Conservation (phyloP, 2,113 vertebrate genomes). For the Trichechus manatus region DNA sequence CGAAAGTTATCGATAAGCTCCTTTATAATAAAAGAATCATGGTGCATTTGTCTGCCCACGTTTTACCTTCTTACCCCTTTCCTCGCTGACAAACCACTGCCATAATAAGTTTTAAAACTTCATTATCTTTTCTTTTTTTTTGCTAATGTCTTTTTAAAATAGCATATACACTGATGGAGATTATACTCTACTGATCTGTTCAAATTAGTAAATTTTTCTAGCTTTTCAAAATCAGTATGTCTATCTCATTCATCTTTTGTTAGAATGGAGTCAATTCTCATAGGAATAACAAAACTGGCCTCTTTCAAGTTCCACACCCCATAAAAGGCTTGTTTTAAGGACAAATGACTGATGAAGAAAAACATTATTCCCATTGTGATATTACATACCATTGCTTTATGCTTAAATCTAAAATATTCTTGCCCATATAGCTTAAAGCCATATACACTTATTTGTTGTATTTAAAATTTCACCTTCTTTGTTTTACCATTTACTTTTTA, state of each 20-base stretch:
- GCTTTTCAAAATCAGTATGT: background rate
- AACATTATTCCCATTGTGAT: background rate
- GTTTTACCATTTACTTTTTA: background rate
- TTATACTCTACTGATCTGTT: background rate
- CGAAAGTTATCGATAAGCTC: background rate
- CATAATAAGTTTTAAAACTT: background rate
- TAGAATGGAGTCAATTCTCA: constrained; percentile 11
- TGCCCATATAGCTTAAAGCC: background rate
- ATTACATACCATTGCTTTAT: background rate
- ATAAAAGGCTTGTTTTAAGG: constrained; percentile 39
- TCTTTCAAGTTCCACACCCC: constrained; percentile 45
- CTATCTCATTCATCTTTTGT: background rate
- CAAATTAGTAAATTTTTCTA: constrained; percentile 38
- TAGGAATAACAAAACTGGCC: background rate
- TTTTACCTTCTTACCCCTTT: constrained; percentile 7
- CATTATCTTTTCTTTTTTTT: background rate
- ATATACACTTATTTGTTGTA: background rate
- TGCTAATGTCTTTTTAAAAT: background rate
- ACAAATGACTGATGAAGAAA: constrained; percentile 22
- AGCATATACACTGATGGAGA: background rate
- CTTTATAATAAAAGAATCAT: background rate
- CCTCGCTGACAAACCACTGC: background rate
- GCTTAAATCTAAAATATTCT: background rate
- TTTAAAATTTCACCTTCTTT: background rate
- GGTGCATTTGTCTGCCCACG: too few relatives aligned